These are phyloP conservation scores for Hippocampus comes DNA, from an alignment of 2,113 vertebrate genomes.

Conservation along the genomic window DNA sequence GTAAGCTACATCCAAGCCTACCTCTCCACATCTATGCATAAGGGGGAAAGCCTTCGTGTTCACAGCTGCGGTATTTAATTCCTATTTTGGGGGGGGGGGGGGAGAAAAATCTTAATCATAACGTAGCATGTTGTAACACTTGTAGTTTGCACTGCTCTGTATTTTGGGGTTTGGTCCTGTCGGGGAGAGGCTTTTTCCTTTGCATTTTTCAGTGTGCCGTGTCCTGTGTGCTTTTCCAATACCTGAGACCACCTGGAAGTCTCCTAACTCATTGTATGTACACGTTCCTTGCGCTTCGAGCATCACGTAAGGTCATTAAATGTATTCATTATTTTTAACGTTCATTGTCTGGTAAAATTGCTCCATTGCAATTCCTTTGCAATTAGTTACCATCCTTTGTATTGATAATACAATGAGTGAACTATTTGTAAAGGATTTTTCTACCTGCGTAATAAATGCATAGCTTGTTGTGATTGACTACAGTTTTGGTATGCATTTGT, in stretches of 20 bases:
- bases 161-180: conserved; percentile 49
- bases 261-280: conserved; percentile 73
- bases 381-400: conserved; percentile 68
- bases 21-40: conserved; percentile 37
- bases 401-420: conserved; percentile 69
- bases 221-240: conserved; percentile 71
- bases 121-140: conserved; percentile 37
- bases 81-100: conserved; percentile 10
- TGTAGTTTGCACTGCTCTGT: conserved; percentile 45
- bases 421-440: conserved; percentile 73
- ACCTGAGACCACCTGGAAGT: conserved; percentile 68
- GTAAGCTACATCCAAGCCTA: conserved; percentile 54
- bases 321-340: conserved; percentile 62
- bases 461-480: conserved; percentile 74
- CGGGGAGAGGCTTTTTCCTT: conserved; percentile 64
- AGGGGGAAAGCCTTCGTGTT: conserved; percentile 61
- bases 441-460: conserved; percentile 77
- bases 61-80: conserved; percentile 66
- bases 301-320: conserved; percentile 70
- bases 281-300: conserved; percentile 68
- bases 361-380: conserved; percentile 66
- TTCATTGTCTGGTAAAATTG: conserved; percentile 61
- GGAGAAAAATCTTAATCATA: conserved; percentile 20
- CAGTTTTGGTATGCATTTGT: conserved; percentile 78
- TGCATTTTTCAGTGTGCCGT: conserved; percentile 77